Evolutionary conservation across 2,113 vertebrate species (phyloP).

Genomic region (mouse (Mus musculus)): GRCm39 chr15:31456001-31456500

Average conservation of each 20-base stretch:
- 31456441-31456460: neutral
- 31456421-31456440: neutral
- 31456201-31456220: constrained; percentile 15
- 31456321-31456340: neutral
- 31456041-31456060: constrained; percentile 69
- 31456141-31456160: constrained; percentile 14
- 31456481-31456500: neutral
- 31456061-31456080: constrained; percentile 77
- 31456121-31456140: constrained; percentile 53
- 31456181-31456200: neutral
- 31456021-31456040: neutral
- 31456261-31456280: constrained; percentile 17
- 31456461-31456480: neutral
- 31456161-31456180: constrained; percentile 55
- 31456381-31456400: constrained; percentile 56
- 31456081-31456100: constrained; percentile 70
- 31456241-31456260: neutral
- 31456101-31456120: constrained; percentile 70
- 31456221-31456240: neutral
- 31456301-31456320: constrained; percentile 36
- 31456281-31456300: constrained; percentile 64
- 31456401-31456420: neutral
- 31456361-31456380: neutral
- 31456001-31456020: constrained; percentile 44
- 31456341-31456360: neutral